Conservation (phyloP, 2,113 vertebrate genomes). For the Leptodactylus fuscus region DNA sequence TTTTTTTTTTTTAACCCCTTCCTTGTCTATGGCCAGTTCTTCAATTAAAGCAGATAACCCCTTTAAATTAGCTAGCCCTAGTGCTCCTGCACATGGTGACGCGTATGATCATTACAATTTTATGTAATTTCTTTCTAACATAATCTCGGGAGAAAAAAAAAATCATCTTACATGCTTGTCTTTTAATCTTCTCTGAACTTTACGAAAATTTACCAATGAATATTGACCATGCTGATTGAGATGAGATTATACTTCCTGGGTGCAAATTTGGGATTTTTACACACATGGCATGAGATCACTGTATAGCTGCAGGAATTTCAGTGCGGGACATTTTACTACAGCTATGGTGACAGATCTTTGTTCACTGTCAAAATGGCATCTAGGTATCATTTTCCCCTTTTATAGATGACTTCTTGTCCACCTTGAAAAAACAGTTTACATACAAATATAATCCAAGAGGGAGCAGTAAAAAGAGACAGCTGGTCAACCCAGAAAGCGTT, state of each 20-base stretch:
- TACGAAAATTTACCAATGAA: background rate
- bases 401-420: background rate
- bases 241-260: background rate
- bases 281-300: background rate
- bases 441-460: too few relatives aligned
- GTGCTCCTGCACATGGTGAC: too few relatives aligned
- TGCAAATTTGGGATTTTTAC: background rate
- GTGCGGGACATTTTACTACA: conserved; percentile 18
- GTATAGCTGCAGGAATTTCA: conserved; percentile 18
- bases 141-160: background rate
- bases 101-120: background rate
- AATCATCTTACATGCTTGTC: background rate
- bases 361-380: conserved; percentile 47
- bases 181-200: background rate
- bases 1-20: too few relatives aligned
- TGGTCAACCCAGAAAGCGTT: too few relatives aligned
- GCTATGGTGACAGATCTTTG: conserved; percentile 37
- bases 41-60: too few relatives aligned
- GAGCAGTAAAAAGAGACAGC: too few relatives aligned
- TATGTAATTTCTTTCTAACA: background rate
- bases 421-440: background rate
- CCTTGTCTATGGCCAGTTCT: too few relatives aligned
- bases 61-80: too few relatives aligned
- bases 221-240: background rate
- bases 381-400: conserved; percentile 5